These are phyloP conservation scores for Nematostella vectensis DNA, from an alignment of 92 coral and sea anemone species.

Conservation along the genomic window DNA sequence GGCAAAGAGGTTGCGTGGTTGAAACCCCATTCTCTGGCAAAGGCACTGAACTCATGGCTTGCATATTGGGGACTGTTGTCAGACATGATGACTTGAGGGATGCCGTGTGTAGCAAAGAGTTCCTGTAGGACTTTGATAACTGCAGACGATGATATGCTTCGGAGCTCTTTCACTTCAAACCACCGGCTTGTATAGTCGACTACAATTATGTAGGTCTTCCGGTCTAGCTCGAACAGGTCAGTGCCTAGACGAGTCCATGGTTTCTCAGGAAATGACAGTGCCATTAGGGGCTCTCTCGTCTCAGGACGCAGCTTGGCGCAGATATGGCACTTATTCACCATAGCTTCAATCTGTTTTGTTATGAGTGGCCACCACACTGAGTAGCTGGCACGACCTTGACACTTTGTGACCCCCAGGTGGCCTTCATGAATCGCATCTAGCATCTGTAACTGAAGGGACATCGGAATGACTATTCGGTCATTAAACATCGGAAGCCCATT, in stretches of 20 bases:
- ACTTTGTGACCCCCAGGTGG: constrained; percentile 28
- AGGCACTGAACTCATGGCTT: neutral
- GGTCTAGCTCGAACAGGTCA: too few species aligned
- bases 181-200: too few species aligned
- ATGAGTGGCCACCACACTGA: constrained; percentile 47
- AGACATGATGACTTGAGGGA: constrained; percentile 3
- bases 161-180: too few species aligned
- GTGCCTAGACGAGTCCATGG: too few species aligned
- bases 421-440: constrained; percentile 30
- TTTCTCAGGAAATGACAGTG: too few species aligned
- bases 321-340: constrained; percentile 29
- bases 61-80: constrained; percentile 18
- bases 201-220: too few species aligned
- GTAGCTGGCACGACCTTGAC: constrained; percentile 27
- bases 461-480: constrained; percentile 23
- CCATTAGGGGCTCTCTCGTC: constrained; percentile 31
- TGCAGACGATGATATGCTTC: constrained; percentile 3
- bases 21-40: constrained; percentile 11
- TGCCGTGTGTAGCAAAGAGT: constrained; percentile 10
- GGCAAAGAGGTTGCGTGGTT: neutral
- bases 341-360: constrained; percentile 28
- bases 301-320: constrained; percentile 28
- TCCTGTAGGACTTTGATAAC: constrained; percentile 8
- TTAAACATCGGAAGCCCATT: constrained; percentile 16
- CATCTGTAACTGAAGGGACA: constrained; percentile 22